phyloP scores from a whole-genome alignment of 2,113 vertebrate genomes.

The Setophaga kirtlandii region DNA sequence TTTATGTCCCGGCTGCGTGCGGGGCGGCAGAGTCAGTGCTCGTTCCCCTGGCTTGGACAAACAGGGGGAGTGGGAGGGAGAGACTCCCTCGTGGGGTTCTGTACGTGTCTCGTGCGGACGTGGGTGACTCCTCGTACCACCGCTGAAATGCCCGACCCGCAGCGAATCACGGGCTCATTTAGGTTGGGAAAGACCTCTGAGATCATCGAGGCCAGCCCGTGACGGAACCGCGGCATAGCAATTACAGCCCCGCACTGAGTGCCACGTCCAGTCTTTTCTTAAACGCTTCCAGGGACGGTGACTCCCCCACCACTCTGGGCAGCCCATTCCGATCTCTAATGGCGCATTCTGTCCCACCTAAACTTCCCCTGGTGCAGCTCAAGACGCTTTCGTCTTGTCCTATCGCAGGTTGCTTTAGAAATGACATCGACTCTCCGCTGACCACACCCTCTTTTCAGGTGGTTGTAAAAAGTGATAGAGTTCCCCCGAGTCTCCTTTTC shows the following conservation, averaged over 20 bases:
- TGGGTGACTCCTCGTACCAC: accelerated
- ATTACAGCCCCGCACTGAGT: accelerated
- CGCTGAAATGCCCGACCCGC: accelerated
- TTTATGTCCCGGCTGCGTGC: too few relatives aligned
- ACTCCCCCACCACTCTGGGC: neutral
- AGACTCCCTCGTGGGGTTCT: accelerated
- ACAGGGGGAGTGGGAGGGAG: accelerated
- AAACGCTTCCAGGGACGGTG: neutral
- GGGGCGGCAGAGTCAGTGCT: accelerated
- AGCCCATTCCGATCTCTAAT: neutral
- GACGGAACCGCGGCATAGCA: accelerated
- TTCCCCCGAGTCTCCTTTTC: too few relatives aligned
- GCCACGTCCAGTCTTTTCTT: neutral
- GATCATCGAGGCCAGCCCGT: neutral
- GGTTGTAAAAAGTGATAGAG: accelerated
- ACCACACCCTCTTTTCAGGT: neutral
- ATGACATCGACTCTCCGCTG: accelerated
- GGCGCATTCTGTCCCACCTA: neutral
- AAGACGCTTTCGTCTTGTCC: neutral
- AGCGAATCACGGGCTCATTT: accelerated
- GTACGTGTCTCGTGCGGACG: accelerated
- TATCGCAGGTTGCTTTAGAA: neutral
- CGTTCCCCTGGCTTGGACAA: accelerated
- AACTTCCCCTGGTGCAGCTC: neutral
- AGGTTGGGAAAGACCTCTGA: neutral